These are phyloP conservation scores for Eulimnadia texana DNA, from an alignment of 1,140 invertebrate species.

Conservation along the genomic window DNA sequence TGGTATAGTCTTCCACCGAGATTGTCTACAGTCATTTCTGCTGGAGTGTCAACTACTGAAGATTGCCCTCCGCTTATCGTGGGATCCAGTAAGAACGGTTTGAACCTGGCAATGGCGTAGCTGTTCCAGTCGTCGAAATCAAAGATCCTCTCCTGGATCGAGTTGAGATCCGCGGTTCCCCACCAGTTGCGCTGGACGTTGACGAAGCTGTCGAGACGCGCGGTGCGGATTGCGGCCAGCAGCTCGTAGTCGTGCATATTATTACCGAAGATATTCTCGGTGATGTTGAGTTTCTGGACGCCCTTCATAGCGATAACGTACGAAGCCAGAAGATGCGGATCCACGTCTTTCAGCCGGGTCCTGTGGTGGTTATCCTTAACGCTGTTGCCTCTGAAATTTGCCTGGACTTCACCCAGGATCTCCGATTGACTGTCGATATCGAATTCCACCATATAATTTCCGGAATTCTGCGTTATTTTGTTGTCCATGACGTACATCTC, in stretches of 20 bases:
- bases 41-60: constrained; percentile 38
- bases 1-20: constrained; percentile 70
- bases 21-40: constrained; percentile 41
- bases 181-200: constrained; percentile 93
- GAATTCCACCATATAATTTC: constrained; percentile 76
- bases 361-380: constrained; percentile 53
- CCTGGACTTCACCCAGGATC: constrained; percentile 66
- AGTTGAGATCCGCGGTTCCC: constrained; percentile 55
- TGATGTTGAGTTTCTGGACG: constrained; percentile 81
- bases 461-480: constrained; percentile 61
- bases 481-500: constrained; percentile 60
- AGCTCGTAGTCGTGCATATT: constrained; percentile 69
- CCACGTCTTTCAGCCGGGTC: constrained; percentile 18
- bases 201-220: constrained; percentile 69
- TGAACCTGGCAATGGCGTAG: constrained; percentile 78
- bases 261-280: constrained; percentile 83
- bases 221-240: constrained; percentile 77
- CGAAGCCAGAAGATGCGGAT: constrained; percentile 29
- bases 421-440: constrained; percentile 82
- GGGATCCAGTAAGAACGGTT: constrained; percentile 68
- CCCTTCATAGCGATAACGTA: constrained; percentile 85
- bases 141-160: constrained; percentile 77
- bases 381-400: constrained; percentile 62
- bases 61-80: constrained; percentile 60
- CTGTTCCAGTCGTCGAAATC: constrained; percentile 99